Conservation (phyloP, 2,888 invertebrate species). For the Nemoura dubitans region DNA sequence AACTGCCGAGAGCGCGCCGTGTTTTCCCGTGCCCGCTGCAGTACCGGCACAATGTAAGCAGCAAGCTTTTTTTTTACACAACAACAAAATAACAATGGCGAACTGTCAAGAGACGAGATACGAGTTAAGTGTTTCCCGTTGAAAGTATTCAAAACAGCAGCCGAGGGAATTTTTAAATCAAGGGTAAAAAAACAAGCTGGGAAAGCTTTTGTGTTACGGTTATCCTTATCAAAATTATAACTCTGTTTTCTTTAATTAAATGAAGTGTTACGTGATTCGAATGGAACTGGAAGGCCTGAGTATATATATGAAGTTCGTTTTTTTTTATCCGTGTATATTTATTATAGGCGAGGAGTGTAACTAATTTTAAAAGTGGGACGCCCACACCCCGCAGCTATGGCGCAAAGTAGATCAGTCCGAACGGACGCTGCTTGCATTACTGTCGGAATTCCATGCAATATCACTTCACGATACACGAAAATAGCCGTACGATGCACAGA, state of each 20-base stretch:
- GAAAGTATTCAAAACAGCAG: background rate
- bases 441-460: background rate
- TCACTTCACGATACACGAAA: background rate
- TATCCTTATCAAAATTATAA: slow-evolving; percentile 29
- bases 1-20: too few relatives aligned
- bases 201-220: background rate
- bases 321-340: slow-evolving; percentile 17
- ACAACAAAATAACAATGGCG: background rate
- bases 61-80: background rate
- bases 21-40: background rate
- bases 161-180: background rate
- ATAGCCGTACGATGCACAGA: background rate
- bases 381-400: slow-evolving; percentile 8
- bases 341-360: slow-evolving; percentile 21
- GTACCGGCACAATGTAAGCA: background rate
- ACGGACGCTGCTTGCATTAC: background rate
- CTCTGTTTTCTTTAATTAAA: slow-evolving; percentile 39
- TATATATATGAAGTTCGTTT: background rate
- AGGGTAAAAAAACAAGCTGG: background rate
- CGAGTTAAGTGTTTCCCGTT: background rate
- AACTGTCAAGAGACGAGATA: background rate
- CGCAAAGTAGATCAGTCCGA: slow-evolving; percentile 1
- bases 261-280: slow-evolving; percentile 33
- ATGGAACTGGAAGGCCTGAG: background rate
- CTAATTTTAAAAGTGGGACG: slow-evolving; percentile 32